Evolutionary conservation across 2,113 vertebrate genomes (phyloP).

Genomic region (Xerus inauris): DNA sequence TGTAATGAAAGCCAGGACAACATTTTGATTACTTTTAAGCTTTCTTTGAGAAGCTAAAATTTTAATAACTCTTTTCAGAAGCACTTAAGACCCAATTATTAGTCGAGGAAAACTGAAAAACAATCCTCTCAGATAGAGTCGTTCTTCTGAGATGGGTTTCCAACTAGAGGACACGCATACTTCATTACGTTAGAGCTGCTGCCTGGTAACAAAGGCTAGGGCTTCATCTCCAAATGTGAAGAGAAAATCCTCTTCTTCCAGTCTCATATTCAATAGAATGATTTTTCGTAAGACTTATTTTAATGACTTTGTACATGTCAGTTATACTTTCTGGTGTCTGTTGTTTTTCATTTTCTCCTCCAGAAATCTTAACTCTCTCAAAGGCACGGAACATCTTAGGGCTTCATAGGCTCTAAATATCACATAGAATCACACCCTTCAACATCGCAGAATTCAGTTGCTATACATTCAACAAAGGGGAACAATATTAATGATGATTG

Average conservation of each 20-base stretch:
- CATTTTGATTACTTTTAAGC: not conserved
- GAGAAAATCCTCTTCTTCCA: not conserved
- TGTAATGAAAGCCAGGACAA: not conserved
- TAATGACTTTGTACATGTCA: not conserved
- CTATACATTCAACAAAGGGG: not conserved
- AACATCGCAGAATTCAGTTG: not conserved
- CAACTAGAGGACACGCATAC: not conserved
- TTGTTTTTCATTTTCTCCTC: constrained; percentile 32
- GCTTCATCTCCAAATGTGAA: not conserved
- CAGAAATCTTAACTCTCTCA: constrained; percentile 22
- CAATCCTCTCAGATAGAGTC: not conserved
- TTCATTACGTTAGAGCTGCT: constrained; percentile 20
- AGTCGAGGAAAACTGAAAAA: not conserved
- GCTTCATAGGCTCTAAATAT: not conserved
- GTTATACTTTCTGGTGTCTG: constrained; percentile 14
- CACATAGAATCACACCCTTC: not conserved
- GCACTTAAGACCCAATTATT: not conserved
- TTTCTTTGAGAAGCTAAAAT: constrained; percentile 50
- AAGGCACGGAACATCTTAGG: not conserved
- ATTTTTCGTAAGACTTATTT: not conserved
- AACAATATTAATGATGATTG: not conserved
- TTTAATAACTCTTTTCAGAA: constrained; percentile 49
- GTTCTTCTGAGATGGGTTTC: not conserved
- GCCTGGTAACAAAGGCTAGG: not conserved
- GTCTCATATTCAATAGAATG: not conserved